Evolutionary conservation across 2,797 vertebrate species (phyloP).

Genomic region (Sorex maritimensis): DNA sequence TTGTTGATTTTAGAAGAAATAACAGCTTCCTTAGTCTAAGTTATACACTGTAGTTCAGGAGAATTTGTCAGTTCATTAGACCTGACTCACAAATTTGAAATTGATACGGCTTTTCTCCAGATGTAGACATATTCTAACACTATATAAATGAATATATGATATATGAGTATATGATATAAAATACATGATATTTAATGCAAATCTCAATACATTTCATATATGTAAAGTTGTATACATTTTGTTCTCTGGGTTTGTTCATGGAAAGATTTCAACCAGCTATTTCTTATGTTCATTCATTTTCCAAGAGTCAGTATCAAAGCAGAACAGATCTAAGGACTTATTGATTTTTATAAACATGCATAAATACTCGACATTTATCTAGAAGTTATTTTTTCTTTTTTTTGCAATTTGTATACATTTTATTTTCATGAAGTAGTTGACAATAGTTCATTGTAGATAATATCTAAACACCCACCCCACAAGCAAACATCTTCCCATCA

Average conservation of each 20-base stretch:
- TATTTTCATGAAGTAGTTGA: no score
- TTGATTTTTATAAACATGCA: not conserved
- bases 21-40: not conserved
- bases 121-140: not conserved
- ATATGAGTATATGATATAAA: no score
- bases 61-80: not conserved
- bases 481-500: no score
- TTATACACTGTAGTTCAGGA: not conserved
- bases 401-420: no score
- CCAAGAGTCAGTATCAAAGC: not conserved
- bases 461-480: no score
- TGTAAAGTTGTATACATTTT: not conserved
- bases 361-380: not conserved
- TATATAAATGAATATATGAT: not conserved
- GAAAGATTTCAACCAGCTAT: not conserved
- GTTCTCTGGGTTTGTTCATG: not conserved
- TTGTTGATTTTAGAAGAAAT: slow-evolving; percentile 27
- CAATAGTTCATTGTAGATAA: no score
- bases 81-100: not conserved
- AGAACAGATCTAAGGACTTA: not conserved
- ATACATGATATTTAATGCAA: no score
- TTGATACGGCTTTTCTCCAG: accelerated
- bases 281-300: not conserved
- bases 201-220: not conserved
- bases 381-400: not conserved